Conservation (phyloP, 2,888 invertebrate species). For the Elmis aenea region DNA sequence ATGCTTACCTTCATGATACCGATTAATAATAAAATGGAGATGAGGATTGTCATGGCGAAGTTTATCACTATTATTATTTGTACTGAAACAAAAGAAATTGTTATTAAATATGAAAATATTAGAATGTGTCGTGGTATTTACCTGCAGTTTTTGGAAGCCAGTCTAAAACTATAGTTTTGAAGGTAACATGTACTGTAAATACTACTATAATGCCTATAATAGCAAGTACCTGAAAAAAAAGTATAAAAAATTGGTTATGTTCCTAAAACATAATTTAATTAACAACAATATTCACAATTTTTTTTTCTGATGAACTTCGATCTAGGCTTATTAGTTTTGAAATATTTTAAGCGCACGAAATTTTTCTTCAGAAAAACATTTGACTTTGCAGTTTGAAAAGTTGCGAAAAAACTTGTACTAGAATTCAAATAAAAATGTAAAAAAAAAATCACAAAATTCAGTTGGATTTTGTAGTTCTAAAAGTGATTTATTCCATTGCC, state of each 20-base stretch:
- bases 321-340: too few relatives aligned
- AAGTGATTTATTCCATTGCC: too few relatives aligned
- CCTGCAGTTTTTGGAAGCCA: conserved; percentile 63
- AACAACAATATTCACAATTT: not conserved
- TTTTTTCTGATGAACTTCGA: too few relatives aligned
- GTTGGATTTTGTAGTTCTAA: too few relatives aligned
- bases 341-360: too few relatives aligned
- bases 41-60: conserved; percentile 75
- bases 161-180: conserved; percentile 74
- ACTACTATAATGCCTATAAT: conserved; percentile 65
- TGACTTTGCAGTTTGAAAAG: conserved; percentile 1
- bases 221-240: conserved; percentile 54
- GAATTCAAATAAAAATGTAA: not conserved
- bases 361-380: too few relatives aligned
- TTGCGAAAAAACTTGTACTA: too few relatives aligned
- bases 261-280: too few relatives aligned
- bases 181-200: conserved; percentile 61
- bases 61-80: conserved; percentile 76
- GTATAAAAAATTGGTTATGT: conserved; percentile 1
- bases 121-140: too few relatives aligned
- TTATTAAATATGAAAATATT: too few relatives aligned
- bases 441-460: conserved; percentile 5
- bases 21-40: conserved; percentile 69
- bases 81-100: conserved; percentile 50
- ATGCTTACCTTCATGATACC: conserved; percentile 71